Evolutionary conservation across 1,140 invertebrate genomes (phyloP), one percentile per base, ranked within the genome.

Genomic region (Micrasema longulum): DNA sequence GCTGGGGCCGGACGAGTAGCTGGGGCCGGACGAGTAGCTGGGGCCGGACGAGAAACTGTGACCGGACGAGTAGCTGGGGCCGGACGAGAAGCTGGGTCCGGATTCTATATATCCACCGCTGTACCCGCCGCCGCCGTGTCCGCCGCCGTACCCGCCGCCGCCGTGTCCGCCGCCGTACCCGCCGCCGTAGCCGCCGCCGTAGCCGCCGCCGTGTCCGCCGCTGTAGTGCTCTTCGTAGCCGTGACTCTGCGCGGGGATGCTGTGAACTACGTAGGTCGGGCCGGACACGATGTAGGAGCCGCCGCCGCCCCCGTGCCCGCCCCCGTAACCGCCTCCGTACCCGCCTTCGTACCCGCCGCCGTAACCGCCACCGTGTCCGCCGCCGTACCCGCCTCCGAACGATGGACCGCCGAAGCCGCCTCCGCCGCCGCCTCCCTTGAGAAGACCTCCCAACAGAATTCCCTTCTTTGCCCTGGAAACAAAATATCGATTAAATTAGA

Each of bases 391-490:
- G 10, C 31, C 45, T 57, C 64, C 70, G 20, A 57, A 12, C n/a
- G n/a, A n/a, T n/a, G n/a, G n/a, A n/a, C n/a, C n/a, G 1, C 45
- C 45, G 16, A 36, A 22, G 16, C 53, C 63, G 41, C 53, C 50
- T 0, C 41, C 48, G 14, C 63, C 62, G 35, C 65, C 65, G 12
- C 55, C 23, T 1, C 38, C 47, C 38, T 18, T 36, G 9, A 10
- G 4, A 16, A 31, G 26, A 12, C 31, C 45, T 57, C 64, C 70
- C 6, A 67, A 12, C 2, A 72, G 11, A 3, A 72, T 22, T 12
- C 72, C 72, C 48, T 71, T 71, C 41, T 74, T 74, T 22, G 52
- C 68, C 35, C 73, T 71, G 45, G 35, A 66, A 62, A 53, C n/a
- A 20, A 0, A 2, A 45, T 1, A 16, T 14, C 1, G 18, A 14